These are phyloP conservation scores for Narcine bancroftii DNA, from an alignment of 2,113 vertebrate species.

Conservation along the genomic window DNA sequence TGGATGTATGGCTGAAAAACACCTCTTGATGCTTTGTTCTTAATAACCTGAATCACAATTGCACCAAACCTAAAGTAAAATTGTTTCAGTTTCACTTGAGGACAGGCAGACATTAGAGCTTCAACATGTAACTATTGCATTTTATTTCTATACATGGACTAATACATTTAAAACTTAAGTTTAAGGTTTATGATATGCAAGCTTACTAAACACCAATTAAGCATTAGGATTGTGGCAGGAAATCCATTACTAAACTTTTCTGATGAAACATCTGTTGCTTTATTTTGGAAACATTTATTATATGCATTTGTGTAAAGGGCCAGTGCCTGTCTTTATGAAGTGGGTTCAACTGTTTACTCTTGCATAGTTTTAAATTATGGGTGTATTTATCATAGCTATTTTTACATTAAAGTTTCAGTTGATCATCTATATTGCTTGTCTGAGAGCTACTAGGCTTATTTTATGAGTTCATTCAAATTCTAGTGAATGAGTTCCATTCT, in stretches of 20 bases:
- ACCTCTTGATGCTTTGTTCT: not conserved
- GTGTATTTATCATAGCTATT: not conserved
- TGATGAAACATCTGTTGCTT: not conserved
- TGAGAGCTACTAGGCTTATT: not conserved
- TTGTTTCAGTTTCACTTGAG: not conserved
- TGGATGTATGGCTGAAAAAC: not conserved
- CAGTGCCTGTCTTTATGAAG: not conserved
- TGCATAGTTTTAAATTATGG: not conserved
- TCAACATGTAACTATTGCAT: not conserved
- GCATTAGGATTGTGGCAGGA: not conserved
- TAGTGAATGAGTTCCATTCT: not conserved
- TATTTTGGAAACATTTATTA: constrained; percentile 17
- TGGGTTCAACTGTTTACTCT: not conserved
- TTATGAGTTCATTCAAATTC: not conserved
- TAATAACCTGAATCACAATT: not conserved
- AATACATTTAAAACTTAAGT: not conserved
- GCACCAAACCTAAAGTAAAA: not conserved
- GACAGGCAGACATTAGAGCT: not conserved
- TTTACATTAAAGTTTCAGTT: not conserved
- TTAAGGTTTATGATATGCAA: not conserved
- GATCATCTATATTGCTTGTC: not conserved
- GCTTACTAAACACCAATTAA: not conserved
- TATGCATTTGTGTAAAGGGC: not conserved
- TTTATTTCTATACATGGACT: not conserved
- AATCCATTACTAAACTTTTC: not conserved